Conservation (phyloP, 2,888 invertebrate species). For the Tortricodes alternella region DNA sequence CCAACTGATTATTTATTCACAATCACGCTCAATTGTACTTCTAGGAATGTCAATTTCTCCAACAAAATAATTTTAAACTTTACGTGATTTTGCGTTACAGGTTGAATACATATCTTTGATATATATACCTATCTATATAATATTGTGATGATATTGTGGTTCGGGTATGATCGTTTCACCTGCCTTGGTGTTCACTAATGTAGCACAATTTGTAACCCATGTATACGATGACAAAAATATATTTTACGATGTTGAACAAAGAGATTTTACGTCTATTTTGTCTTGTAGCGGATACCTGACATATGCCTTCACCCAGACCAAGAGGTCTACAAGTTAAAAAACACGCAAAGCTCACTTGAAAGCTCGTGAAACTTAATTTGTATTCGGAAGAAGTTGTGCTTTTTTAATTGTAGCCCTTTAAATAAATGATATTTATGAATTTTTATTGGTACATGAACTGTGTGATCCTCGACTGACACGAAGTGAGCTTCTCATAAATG, state of each 20-base stretch:
- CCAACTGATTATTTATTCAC: constrained; percentile 56
- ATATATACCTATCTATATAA: constrained; percentile 64
- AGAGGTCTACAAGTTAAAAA: constrained; percentile 36
- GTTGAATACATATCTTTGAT: constrained; percentile 79
- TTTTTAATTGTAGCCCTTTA: constrained; percentile 52
- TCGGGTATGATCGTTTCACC: constrained; percentile 69
- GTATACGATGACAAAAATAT: constrained; percentile 78
- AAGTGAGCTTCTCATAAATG: constrained; percentile 62
- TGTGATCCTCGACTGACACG: constrained; percentile 65
- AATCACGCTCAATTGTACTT: constrained; percentile 70
- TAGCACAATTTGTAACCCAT: constrained; percentile 82
- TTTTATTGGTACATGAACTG: constrained; percentile 38
- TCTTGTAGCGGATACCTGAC: constrained; percentile 67
- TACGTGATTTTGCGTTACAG: constrained; percentile 73
- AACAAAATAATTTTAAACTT: constrained; percentile 43
- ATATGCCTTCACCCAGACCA: constrained; percentile 75
- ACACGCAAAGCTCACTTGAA: constrained; percentile 22
- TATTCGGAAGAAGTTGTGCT: constrained; percentile 12
- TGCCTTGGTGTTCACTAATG: constrained; percentile 80
- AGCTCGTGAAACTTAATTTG: neutral
- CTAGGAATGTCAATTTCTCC: constrained; percentile 73
- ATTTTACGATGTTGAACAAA: constrained; percentile 79
- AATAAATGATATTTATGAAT: constrained; percentile 47
- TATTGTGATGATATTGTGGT: constrained; percentile 56
- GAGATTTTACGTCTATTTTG: constrained; percentile 79